These are phyloP conservation scores for Botia almorhae DNA, from an alignment of 2,797 vertebrate genomes.

Conservation along the genomic window DNA sequence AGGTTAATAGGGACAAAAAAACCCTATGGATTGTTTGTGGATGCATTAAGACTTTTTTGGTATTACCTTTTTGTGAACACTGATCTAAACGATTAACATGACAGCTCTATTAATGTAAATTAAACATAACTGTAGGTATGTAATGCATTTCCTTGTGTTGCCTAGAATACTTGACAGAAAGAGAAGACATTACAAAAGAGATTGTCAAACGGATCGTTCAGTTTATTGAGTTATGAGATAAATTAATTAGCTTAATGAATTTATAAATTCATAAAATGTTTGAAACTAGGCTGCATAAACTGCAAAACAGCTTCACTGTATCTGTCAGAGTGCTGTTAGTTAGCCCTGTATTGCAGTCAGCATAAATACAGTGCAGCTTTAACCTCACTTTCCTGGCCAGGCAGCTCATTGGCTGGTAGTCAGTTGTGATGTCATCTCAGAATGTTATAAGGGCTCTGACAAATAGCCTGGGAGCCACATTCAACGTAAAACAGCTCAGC, in stretches of 20 bases:
- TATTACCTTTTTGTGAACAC: background rate
- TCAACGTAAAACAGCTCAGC: constrained; percentile 70
- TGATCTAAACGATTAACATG: too few relatives aligned
- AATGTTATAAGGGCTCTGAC: constrained; percentile 81
- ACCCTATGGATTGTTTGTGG: too few relatives aligned
- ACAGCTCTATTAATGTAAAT: background rate
- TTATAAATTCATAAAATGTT: background rate
- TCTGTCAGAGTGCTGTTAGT: constrained; percentile 25
- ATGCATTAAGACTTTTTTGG: too few relatives aligned
- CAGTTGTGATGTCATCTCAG: constrained; percentile 79
- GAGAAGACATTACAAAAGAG: background rate
- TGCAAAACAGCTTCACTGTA: constrained; percentile 1
- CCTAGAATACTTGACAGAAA: background rate
- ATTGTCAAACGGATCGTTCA: background rate
- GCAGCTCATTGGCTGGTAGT: constrained; percentile 76
- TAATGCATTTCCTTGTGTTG: background rate
- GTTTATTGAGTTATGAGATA: background rate
- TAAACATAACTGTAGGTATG: background rate
- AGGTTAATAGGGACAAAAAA: background rate
- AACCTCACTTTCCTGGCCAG: constrained; percentile 63
- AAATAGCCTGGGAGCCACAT: constrained; percentile 80
- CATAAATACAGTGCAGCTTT: constrained; percentile 70
- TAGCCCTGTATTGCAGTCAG: constrained; percentile 59
- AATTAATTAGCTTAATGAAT: background rate
- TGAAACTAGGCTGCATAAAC: too few relatives aligned